These are phyloP conservation scores for Drosophila sechellia DNA, from an alignment of 1,140 invertebrate genomes.

Conservation along the genomic window DNA sequence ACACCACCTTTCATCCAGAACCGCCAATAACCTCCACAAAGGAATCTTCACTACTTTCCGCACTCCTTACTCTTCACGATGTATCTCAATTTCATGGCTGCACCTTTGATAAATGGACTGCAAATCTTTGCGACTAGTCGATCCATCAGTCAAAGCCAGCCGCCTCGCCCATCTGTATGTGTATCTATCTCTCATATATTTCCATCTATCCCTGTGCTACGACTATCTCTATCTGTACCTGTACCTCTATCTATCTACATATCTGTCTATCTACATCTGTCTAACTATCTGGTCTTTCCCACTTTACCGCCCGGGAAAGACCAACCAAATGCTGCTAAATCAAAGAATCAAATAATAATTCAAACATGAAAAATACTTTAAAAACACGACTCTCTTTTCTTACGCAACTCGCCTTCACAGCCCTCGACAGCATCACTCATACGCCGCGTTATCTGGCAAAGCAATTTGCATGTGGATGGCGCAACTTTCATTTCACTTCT, in stretches of 20 bases:
- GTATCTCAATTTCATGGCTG: constrained; percentile 53
- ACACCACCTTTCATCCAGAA: constrained; percentile 62
- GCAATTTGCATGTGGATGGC: constrained; percentile 66
- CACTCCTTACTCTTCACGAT: constrained; percentile 34
- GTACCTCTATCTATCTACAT: constrained; percentile 35
- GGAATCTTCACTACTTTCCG: constrained; percentile 37
- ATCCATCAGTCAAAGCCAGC: constrained; percentile 70
- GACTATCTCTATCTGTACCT: constrained; percentile 32
- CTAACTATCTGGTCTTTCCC: constrained; percentile 60
- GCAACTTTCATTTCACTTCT: constrained; percentile 63
- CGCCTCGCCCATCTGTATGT: constrained; percentile 45
- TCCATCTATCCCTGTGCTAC: constrained; percentile 37
- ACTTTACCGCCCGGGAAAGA: constrained; percentile 69
- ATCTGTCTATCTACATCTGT: constrained; percentile 50
- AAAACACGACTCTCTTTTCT: constrained; percentile 39
- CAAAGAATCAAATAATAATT: constrained; percentile 84
- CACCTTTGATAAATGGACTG: constrained; percentile 70
- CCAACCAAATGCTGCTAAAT: constrained; percentile 80
- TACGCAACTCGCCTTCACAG: constrained; percentile 41
- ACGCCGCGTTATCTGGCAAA: constrained; percentile 64
- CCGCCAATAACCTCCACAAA: constrained; percentile 43
- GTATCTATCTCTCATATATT: constrained; percentile 47
- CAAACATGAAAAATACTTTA: constrained; percentile 68
- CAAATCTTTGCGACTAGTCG: constrained; percentile 78
- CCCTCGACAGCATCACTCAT: constrained; percentile 67